Percentiles rank a stretch among this genome's conserved stretches.
Conservation (phyloP, 2,888 invertebrate genomes). For the Drosophila nr. fundita region DNA sequence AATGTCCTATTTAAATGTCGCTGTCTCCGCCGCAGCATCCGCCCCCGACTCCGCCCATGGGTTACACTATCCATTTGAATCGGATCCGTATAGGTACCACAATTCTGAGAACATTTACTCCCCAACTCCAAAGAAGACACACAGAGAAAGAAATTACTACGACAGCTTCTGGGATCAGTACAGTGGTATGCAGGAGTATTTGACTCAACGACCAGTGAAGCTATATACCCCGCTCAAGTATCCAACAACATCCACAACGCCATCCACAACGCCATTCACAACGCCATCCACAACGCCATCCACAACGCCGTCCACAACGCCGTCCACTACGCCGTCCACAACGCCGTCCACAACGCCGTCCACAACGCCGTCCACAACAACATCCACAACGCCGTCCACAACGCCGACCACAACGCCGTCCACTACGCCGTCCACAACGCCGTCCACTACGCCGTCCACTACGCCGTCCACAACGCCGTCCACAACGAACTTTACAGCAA, state of each 20-base stretch:
- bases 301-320: neutral
- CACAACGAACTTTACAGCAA: neutral
- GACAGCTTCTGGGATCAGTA: conserved; percentile 7
- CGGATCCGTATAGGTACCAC: conserved; percentile 1
- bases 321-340: neutral
- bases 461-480: neutral
- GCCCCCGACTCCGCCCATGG: neutral
- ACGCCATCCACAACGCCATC: neutral
- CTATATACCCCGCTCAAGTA: neutral
- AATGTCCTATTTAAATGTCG: neutral
- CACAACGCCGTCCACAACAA: no score
- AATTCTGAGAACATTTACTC: conserved; percentile 5
- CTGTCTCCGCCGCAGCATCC: neutral
- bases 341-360: rapidly evolving
- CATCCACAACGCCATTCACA: neutral
- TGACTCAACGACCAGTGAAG: neutral
- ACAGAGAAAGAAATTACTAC: neutral
- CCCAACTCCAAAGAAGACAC: neutral
- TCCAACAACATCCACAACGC: neutral
- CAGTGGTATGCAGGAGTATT: neutral
- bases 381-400: neutral
- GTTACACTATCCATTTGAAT: neutral
- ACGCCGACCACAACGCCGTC: neutral
- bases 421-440: neutral
- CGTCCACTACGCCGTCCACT: rapidly evolving